These are phyloP conservation scores for Phortica okadai DNA, from an alignment of 2,888 invertebrate species.

Conservation along the genomic window DNA sequence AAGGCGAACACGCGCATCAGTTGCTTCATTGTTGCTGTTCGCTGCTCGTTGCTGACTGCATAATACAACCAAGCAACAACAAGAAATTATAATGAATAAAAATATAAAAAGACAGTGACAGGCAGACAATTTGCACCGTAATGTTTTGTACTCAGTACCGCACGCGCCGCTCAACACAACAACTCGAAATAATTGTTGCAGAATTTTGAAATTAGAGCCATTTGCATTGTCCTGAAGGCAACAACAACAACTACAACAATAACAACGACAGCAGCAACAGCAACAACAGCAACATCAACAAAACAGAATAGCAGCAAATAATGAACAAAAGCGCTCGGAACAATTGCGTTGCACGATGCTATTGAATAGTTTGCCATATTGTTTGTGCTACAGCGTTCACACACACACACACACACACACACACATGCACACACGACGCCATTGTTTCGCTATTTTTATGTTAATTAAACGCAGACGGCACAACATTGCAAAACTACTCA, in stretches of 20 bases:
- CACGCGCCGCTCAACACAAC: neutral
- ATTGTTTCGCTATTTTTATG: conserved; percentile 32
- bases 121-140: too few relatives aligned
- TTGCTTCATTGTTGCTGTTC: too few relatives aligned
- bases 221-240: conserved; percentile 22
- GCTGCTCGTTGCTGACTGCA: too few relatives aligned
- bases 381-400: neutral
- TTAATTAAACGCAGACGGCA: conserved; percentile 26
- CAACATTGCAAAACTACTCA: neutral
- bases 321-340: neutral
- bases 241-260: neutral
- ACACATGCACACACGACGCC: neutral
- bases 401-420: neutral
- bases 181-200: conserved; percentile 25
- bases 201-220: conserved; percentile 30
- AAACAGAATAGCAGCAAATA: neutral
- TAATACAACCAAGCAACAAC: neutral
- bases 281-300: neutral
- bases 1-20: conserved; percentile 49
- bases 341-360: conserved; percentile 8
- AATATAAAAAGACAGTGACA: conserved; percentile 7
- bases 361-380: conserved; percentile 26
- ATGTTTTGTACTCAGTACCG: too few relatives aligned
- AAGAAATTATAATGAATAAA: conserved; percentile 25
- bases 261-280: neutral